These are phyloP conservation scores for Pteronura brasiliensis DNA, from an alignment of 2,113 vertebrate genomes.

Conservation along the genomic window DNA sequence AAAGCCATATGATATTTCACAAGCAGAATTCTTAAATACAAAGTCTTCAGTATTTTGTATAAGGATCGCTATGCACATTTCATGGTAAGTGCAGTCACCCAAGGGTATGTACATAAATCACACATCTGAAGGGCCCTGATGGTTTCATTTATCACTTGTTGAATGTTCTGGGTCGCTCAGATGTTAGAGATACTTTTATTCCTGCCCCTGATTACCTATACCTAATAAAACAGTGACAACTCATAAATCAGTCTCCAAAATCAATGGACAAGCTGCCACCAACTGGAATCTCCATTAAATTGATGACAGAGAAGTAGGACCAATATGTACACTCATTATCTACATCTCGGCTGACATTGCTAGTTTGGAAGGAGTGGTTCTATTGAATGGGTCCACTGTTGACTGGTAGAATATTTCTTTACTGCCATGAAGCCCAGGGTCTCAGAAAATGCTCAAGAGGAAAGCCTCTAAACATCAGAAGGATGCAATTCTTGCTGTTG, in stretches of 20 bases:
- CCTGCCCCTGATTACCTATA: constrained; percentile 48
- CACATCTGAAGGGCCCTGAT: constrained; percentile 11
- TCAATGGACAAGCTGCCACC: constrained; percentile 36
- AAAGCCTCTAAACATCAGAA: neutral
- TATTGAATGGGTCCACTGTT: constrained; percentile 30
- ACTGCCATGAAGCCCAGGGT: neutral
- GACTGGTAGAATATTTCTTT: neutral
- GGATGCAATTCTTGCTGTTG: neutral
- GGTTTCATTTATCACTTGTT: constrained; percentile 60
- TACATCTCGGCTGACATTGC: constrained; percentile 48
- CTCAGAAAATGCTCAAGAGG: neutral
- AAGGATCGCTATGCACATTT: constrained; percentile 11
- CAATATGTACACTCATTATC: constrained; percentile 51
- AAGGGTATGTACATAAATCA: constrained; percentile 35
- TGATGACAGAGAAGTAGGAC: constrained; percentile 23
- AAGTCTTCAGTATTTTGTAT: neutral
- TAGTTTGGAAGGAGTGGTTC: constrained; percentile 58
- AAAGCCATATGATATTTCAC: constrained; percentile 23
- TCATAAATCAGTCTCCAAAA: constrained; percentile 66
- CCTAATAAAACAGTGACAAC: constrained; percentile 66
- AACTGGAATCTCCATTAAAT: constrained; percentile 62
- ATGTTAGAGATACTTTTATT: constrained; percentile 48
- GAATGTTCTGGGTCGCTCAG: constrained; percentile 47
- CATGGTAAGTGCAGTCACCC: constrained; percentile 4
- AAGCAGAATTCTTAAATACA: constrained; percentile 41